Evolutionary conservation across 92 coral and sea anemone genomes (phyloP).

Genomic region (Zoanthus sansibaricus): DNA sequence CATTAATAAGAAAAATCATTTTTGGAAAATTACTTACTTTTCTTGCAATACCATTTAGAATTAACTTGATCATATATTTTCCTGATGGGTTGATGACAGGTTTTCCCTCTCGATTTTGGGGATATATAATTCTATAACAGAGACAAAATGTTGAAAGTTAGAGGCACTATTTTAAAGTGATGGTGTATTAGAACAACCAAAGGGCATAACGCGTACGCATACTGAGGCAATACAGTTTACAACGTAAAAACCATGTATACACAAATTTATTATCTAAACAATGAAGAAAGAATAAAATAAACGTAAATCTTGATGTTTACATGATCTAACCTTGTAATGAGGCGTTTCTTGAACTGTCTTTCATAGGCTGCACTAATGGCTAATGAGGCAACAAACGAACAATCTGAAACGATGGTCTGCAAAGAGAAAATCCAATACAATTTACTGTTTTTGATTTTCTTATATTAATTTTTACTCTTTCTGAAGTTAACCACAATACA

Average conservation of each 20-base stretch:
- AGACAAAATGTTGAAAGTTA: background rate
- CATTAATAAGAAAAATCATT: no score
- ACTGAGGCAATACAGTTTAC: no score
- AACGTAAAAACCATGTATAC: background rate
- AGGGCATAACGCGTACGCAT: background rate
- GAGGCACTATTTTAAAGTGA: background rate
- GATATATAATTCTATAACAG: slow-evolving; percentile 86
- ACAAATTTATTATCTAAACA: background rate
- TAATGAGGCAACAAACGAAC: slow-evolving; percentile 95
- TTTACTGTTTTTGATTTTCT: background rate
- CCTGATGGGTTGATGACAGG: slow-evolving; percentile 99
- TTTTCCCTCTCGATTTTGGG: slow-evolving; percentile 92
- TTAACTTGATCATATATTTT: slow-evolving; percentile 95
- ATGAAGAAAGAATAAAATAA: no score
- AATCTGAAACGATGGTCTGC: slow-evolving; percentile 98
- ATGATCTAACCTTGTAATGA: slow-evolving; percentile 83
- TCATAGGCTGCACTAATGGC: slow-evolving; percentile 99
- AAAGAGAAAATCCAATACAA: slow-evolving; percentile 9
- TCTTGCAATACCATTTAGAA: slow-evolving; percentile 89
- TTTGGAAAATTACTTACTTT: slow-evolving; percentile 60
- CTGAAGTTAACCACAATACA: no score
- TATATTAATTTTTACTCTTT: background rate
- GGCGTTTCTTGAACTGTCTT: slow-evolving; percentile 86
- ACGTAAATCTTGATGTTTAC: no score
- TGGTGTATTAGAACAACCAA: background rate